Evolutionary conservation across 2,888 invertebrate genomes (phyloP).

Genomic region (Oligia strigilis): DNA sequence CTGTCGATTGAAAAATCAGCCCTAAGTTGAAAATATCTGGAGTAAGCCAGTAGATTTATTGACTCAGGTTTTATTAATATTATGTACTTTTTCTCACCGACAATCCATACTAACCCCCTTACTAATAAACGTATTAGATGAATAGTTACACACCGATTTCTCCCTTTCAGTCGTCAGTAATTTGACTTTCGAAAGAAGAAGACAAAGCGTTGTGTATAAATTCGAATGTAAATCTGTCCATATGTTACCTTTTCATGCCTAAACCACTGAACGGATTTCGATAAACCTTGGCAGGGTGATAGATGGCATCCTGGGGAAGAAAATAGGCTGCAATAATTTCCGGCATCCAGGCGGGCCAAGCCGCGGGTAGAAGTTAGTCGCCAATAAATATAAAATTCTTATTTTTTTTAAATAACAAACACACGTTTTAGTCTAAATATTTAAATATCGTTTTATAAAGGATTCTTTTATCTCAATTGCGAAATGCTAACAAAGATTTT

Average conservation of each 20-base stretch:
- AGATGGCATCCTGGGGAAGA: not conserved
- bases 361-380: not conserved
- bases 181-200: too few species aligned
- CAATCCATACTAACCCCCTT: not conserved
- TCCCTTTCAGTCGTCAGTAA: too few species aligned
- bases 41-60: not conserved
- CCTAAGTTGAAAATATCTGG: not conserved
- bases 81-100: not conserved
- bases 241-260: not conserved
- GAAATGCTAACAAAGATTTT: not conserved
- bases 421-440: not conserved
- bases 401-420: not conserved
- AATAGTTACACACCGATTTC: too few species aligned
- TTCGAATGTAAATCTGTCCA: not conserved
- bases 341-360: not conserved
- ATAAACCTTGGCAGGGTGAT: not conserved
- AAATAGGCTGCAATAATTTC: not conserved
- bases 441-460: constrained; percentile 8
- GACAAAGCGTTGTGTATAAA: not conserved
- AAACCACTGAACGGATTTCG: not conserved
- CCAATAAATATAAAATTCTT: not conserved
- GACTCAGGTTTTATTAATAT: not conserved
- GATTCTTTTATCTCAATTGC: constrained; percentile 3
- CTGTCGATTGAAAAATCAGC: too few species aligned
- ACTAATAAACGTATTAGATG: too few species aligned